Percentiles rank a stretch among this genome's conserved stretches.
Conservation (phyloP, 2,797 vertebrate species). For the Erithacus rubecula region DNA sequence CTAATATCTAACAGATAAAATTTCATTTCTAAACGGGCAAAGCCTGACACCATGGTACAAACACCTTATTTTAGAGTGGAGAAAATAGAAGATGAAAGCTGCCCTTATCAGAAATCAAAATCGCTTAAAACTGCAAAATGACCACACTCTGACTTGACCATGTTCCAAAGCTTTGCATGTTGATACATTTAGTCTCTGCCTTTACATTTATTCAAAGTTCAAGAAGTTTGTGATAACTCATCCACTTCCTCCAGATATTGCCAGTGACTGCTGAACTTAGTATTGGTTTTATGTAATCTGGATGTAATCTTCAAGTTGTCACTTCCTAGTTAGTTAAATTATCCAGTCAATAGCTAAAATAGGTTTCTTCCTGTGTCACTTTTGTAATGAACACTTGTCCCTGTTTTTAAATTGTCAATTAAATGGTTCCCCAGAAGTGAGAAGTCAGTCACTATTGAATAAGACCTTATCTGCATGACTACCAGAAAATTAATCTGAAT, state of each 20-base stretch:
- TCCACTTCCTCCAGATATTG: not conserved
- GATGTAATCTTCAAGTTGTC: not conserved
- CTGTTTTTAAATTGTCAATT: not conserved
- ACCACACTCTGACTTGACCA: not conserved
- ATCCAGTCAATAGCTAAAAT: not conserved
- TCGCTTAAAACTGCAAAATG: not conserved
- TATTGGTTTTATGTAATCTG: not conserved
- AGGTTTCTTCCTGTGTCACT: not conserved
- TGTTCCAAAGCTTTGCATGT: not conserved
- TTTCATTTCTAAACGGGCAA: not conserved
- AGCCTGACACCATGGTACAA: not conserved
- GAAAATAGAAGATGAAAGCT: not conserved
- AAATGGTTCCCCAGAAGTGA: not conserved
- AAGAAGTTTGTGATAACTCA: not conserved
- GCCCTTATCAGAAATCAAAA: not conserved
- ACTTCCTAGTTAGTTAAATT: not conserved
- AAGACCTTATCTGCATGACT: not conserved
- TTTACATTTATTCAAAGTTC: slow-evolving; percentile 13
- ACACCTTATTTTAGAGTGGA: not conserved
- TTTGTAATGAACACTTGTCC: not conserved
- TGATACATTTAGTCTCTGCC: not conserved
- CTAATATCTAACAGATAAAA: not conserved
- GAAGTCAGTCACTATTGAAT: not conserved
- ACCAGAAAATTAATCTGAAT: slow-evolving; percentile 8
- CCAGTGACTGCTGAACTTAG: not conserved